Conservation (phyloP, 2,797 vertebrate species). For the Pseudochromis fuscus region DNA sequence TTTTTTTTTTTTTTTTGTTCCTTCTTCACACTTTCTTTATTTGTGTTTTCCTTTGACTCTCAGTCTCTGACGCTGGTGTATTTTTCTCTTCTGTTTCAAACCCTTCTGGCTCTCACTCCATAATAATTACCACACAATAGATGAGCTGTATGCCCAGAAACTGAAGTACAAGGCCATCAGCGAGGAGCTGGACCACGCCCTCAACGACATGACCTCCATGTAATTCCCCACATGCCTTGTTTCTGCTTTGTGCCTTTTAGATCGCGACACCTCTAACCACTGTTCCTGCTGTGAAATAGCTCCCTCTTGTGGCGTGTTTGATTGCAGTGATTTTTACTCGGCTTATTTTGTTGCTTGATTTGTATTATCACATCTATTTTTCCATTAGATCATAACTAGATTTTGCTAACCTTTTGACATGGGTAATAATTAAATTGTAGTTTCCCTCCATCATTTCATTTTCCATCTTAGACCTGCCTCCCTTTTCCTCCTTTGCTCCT, state of each 20-base stretch:
- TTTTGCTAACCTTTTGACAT: not conserved
- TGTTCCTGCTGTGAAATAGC: slow-evolving; percentile 28
- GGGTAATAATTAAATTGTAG: not conserved
- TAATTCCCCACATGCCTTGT: slow-evolving; percentile 86
- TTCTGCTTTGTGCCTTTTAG: slow-evolving; percentile 51
- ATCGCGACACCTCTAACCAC: slow-evolving; percentile 20
- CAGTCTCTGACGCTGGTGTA: slow-evolving; percentile 46
- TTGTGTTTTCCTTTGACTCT: slow-evolving; percentile 40
- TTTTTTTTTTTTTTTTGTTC: slow-evolving; percentile 11
- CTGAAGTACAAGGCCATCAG: slow-evolving; percentile 99
- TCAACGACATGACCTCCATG: slow-evolving; percentile 99
- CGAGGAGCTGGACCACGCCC: slow-evolving; percentile 99
- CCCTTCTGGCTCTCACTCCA: slow-evolving; percentile 37
- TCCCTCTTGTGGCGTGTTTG: slow-evolving; percentile 70
- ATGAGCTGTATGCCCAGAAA: slow-evolving; percentile 99
- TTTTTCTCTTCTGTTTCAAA: slow-evolving; percentile 40
- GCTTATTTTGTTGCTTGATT: no score
- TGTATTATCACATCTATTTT: not conserved
- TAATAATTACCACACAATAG: slow-evolving; percentile 83
- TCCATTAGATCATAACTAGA: not conserved
- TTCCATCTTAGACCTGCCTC: slow-evolving; percentile 25
- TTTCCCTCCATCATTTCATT: not conserved
- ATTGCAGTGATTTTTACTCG: slow-evolving; percentile 27
- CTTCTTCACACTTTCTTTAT: slow-evolving; percentile 48
- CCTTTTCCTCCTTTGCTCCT: slow-evolving; percentile 20